A percentile compares a stretch with the other conserved stretches of the same genome.
phyloP scores from a whole-genome alignment of 2,797 vertebrate species.

The Helarctos malayanus region DNA sequence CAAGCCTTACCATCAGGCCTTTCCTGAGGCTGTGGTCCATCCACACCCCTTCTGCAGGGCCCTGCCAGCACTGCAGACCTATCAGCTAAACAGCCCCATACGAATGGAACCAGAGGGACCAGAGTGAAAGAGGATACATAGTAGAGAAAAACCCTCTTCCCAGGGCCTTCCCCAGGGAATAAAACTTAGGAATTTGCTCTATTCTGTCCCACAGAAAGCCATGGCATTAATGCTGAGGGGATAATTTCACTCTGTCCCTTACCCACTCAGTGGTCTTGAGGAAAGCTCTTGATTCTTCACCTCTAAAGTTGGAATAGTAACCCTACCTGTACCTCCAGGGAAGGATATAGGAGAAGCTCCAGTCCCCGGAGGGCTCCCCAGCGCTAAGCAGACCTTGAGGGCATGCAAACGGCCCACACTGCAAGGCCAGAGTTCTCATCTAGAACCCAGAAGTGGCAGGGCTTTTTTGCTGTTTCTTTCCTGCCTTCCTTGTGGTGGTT shows the following conservation, averaged over 20 bases:
- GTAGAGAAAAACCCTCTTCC: not conserved
- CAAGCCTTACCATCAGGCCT: not conserved
- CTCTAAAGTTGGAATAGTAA: not conserved
- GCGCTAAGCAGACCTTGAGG: not conserved
- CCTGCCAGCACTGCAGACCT: too few species aligned
- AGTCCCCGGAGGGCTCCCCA: too few species aligned
- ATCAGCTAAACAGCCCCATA: not conserved
- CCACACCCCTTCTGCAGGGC: not conserved
- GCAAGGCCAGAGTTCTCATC: not conserved
- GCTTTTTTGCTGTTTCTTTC: not conserved
- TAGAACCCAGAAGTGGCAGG: not conserved
- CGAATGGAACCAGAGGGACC: not conserved
- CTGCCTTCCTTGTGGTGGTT: not conserved
- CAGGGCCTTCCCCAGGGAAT: too few species aligned
- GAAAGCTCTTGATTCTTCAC: not conserved
- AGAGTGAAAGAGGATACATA: rapidly evolving
- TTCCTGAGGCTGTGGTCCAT: too few species aligned
- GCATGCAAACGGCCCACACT: too few species aligned
- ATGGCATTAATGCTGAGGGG: not conserved
- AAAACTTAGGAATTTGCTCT: not conserved
- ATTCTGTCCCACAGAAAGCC: not conserved
- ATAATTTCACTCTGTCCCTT: not conserved
- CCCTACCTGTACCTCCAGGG: not conserved
- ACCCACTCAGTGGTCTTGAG: not conserved
- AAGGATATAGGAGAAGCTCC: rapidly evolving